phyloP scores from a whole-genome alignment of 2,797 vertebrate species.

The Etheostoma perlongum region DNA sequence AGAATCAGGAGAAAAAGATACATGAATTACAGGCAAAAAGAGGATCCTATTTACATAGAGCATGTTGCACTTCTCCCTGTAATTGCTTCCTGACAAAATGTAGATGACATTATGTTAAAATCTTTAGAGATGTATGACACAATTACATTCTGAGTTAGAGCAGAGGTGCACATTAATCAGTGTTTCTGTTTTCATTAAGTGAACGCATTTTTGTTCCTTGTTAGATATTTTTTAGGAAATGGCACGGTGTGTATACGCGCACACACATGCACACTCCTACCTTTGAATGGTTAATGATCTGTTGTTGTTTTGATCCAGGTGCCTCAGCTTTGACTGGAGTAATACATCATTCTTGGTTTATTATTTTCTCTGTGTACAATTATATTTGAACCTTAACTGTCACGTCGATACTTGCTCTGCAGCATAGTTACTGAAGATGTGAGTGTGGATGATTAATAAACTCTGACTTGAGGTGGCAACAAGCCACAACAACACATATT shows the following conservation, averaged over 20 bases:
- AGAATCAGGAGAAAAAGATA: slow-evolving; percentile 32
- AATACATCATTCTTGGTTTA: slow-evolving; percentile 47
- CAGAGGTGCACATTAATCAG: slow-evolving; percentile 13
- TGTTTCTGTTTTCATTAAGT: slow-evolving; percentile 23
- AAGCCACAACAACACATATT: slow-evolving; percentile 25
- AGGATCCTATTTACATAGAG: slow-evolving; percentile 30
- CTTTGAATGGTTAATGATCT: slow-evolving; percentile 46
- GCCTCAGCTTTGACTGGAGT: slow-evolving; percentile 50
- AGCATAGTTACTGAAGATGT: slow-evolving; percentile 26
- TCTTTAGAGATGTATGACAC: slow-evolving; percentile 27
- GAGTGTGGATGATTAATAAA: slow-evolving; percentile 46
- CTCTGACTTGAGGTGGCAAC: slow-evolving; percentile 17
- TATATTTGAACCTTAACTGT: slow-evolving; percentile 39
- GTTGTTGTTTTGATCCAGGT: slow-evolving; percentile 47
- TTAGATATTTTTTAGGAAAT: slow-evolving; percentile 39
- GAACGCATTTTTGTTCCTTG: slow-evolving; percentile 24
- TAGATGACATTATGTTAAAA: slow-evolving; percentile 31
- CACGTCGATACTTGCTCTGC: slow-evolving; percentile 26
- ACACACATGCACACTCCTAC: slow-evolving; percentile 23
- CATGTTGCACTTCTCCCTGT: slow-evolving; percentile 13
- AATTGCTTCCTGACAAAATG: slow-evolving; percentile 28
- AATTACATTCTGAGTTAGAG: slow-evolving; percentile 29
- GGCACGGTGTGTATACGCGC: background rate
- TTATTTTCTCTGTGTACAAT: slow-evolving; percentile 34
- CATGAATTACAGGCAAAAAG: slow-evolving; percentile 35